phyloP scores from a whole-genome alignment of 1,140 invertebrate species.

The Heliconius congener region DNA sequence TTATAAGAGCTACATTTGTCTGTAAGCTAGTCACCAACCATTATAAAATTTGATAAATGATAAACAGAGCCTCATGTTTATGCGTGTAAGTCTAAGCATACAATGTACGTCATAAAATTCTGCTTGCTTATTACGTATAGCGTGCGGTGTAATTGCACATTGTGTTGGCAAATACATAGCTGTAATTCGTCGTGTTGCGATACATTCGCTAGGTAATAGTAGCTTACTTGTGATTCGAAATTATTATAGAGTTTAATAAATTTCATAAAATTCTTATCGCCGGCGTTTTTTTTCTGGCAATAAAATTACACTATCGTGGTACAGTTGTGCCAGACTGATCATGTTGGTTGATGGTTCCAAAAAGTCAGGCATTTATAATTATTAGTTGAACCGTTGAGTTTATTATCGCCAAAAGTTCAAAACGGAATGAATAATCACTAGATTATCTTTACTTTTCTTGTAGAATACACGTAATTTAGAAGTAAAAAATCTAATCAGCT shows the following conservation, averaged over 20 bases:
- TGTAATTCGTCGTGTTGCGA: neutral
- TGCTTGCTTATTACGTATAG: neutral
- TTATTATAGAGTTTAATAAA: neutral
- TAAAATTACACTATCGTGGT: neutral
- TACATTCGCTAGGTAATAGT: neutral
- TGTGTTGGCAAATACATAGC: neutral
- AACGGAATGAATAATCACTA: too few relatives aligned
- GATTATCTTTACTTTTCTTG: too few relatives aligned
- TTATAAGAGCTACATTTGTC: too few relatives aligned
- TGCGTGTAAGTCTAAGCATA: neutral
- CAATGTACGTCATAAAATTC: neutral
- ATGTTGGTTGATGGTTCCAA: too few relatives aligned
- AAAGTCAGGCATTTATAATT: too few relatives aligned
- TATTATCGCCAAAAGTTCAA: too few relatives aligned
- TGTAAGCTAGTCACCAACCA: neutral
- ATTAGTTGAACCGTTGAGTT: too few relatives aligned
- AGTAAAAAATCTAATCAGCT: too few relatives aligned
- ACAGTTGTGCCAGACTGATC: neutral
- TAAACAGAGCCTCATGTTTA: neutral
- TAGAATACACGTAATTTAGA: too few relatives aligned
- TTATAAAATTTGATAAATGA: neutral
- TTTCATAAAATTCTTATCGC: neutral
- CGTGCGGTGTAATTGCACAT: neutral
- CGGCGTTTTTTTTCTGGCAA: neutral
- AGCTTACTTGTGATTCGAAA: neutral